Conservation (phyloP, 2,888 invertebrate genomes). For the Fragum whitleyi region DNA sequence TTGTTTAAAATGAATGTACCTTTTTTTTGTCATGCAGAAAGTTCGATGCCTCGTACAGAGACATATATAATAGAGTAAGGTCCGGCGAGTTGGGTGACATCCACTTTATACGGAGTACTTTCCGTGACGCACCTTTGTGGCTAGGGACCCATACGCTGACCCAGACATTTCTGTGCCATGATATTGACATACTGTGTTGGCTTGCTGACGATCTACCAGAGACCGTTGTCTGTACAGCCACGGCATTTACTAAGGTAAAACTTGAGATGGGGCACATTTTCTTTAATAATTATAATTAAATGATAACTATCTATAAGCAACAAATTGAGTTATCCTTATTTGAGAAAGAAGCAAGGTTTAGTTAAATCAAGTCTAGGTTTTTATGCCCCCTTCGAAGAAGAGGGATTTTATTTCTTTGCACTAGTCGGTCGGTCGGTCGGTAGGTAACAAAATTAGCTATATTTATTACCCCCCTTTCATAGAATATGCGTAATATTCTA, state of each 20-base stretch:
- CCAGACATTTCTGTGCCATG: constrained; percentile 58
- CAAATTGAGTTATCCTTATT: too few species aligned
- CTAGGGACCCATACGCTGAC: constrained; percentile 47
- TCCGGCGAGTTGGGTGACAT: constrained; percentile 49
- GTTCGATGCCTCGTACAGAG: constrained; percentile 52
- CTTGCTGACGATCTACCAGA: constrained; percentile 53
- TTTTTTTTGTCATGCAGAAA: constrained; percentile 33
- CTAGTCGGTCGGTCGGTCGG: too few species aligned
- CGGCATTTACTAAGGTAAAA: constrained; percentile 56
- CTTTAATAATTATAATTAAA: too few species aligned
- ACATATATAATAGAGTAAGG: constrained; percentile 48
- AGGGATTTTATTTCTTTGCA: too few species aligned
- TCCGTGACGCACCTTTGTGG: constrained; percentile 58
- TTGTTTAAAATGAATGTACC: background rate
- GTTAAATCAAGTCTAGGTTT: too few species aligned
- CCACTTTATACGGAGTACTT: constrained; percentile 51
- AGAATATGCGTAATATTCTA: too few species aligned
- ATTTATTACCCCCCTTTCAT: too few species aligned
- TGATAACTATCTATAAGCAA: too few species aligned
- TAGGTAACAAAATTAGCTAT: too few species aligned
- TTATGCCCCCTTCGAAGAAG: too few species aligned
- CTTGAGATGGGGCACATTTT: too few species aligned
- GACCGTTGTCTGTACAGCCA: constrained; percentile 44
- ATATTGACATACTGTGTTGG: constrained; percentile 57
- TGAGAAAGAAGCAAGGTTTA: too few species aligned